These are phyloP conservation scores for Reinhardtius hippoglossoides DNA, from an alignment of 2,113 vertebrate species.

Conservation along the genomic window DNA sequence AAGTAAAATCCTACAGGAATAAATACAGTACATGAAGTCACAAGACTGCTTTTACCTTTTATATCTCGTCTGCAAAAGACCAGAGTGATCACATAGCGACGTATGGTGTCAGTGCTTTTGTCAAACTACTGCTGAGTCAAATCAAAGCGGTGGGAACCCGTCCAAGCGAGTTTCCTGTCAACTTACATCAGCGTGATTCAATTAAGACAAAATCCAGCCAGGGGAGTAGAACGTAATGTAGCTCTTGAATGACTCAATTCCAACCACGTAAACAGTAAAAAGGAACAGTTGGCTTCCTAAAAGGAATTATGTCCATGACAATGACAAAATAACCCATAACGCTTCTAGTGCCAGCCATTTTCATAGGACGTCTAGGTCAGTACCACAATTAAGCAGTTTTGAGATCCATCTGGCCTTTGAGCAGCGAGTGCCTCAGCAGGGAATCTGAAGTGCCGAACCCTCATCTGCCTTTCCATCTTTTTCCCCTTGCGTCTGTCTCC, in stretches of 20 bases:
- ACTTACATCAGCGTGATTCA: conserved; percentile 16
- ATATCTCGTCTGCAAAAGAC: background rate
- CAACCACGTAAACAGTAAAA: conserved; percentile 1
- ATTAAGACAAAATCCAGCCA: conserved; percentile 26
- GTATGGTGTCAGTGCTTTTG: background rate
- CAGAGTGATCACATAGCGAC: conserved; percentile 15
- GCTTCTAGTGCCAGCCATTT: background rate
- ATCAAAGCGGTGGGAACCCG: conserved; percentile 26
- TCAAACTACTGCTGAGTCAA: conserved; percentile 17
- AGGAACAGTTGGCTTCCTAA: background rate
- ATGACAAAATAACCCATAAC: too few species aligned
- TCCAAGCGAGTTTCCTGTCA: background rate
- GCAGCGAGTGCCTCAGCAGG: background rate
- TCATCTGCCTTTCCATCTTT: background rate
- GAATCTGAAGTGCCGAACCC: background rate
- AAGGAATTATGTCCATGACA: background rate
- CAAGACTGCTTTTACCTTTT: too few species aligned
- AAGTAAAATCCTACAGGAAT: too few species aligned
- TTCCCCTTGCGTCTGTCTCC: background rate
- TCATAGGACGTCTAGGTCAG: background rate
- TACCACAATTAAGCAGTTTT: background rate
- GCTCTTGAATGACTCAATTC: conserved; percentile 25
- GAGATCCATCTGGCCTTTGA: background rate
- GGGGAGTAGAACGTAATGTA: background rate
- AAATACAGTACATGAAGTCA: too few species aligned